phyloP scores from a whole-genome alignment of 2,888 invertebrate genomes.

The Tenthredo distinguenda region DNA sequence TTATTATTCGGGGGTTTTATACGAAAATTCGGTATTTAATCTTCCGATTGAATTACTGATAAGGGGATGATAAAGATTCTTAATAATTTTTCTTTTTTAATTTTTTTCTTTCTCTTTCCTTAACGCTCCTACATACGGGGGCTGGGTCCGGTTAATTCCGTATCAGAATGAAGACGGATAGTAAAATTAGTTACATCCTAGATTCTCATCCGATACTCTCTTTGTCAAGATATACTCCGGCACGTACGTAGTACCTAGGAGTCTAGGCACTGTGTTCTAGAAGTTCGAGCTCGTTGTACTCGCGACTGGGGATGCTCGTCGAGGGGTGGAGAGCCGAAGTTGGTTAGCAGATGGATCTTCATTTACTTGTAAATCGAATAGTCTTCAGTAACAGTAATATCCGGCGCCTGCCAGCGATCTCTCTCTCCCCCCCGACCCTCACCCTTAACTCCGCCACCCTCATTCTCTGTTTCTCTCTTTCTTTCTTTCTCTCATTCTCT shows the following conservation, averaged over 20 bases:
- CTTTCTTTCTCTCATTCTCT: background rate
- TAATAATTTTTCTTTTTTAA: background rate
- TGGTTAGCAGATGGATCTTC: slow-evolving; percentile 63
- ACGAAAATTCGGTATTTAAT: background rate
- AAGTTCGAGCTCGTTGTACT: background rate
- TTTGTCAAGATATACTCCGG: background rate
- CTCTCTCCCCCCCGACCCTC: background rate
- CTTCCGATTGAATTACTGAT: background rate
- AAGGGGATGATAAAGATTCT: background rate
- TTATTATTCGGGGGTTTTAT: background rate
- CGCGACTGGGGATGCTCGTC: background rate
- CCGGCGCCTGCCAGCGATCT: slow-evolving; percentile 62
- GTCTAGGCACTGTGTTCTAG: background rate
- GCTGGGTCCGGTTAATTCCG: too few relatives aligned
- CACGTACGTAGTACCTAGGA: background rate
- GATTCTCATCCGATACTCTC: background rate
- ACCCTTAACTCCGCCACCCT: background rate
- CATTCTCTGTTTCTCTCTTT: background rate
- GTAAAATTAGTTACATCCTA: background rate
- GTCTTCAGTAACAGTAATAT: slow-evolving; percentile 73
- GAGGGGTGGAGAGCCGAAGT: slow-evolving; percentile 3
- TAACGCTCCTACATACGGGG: background rate
- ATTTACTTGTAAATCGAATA: slow-evolving; percentile 72
- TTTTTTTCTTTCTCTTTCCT: background rate
- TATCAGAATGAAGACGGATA: too few relatives aligned